These are phyloP conservation scores for Sitophilus oryzae DNA, from an alignment of 1,140 invertebrate genomes.

Conservation along the genomic window DNA sequence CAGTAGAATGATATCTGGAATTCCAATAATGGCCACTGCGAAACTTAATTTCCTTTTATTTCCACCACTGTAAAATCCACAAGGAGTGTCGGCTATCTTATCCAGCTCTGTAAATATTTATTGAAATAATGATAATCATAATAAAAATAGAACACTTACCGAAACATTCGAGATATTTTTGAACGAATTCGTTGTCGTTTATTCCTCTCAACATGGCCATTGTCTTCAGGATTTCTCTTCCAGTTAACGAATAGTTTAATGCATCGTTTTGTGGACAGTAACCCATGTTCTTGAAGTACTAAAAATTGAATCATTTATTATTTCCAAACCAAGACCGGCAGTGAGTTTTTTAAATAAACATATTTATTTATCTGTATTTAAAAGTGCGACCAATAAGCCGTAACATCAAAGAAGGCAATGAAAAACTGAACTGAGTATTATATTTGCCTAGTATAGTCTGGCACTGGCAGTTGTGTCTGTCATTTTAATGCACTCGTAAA, in stretches of 20 bases:
- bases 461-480: too few relatives aligned
- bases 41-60: constrained; percentile 80
- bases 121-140: background rate
- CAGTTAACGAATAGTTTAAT: constrained; percentile 61
- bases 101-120: constrained; percentile 29
- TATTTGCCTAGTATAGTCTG: too few relatives aligned
- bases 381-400: too few relatives aligned
- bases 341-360: too few relatives aligned
- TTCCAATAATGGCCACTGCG: constrained; percentile 71
- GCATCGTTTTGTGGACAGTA: constrained; percentile 71
- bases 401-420: too few relatives aligned
- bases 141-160: constrained; percentile 42
- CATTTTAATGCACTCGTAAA: too few relatives aligned
- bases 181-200: constrained; percentile 43
- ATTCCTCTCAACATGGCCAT: constrained; percentile 63
- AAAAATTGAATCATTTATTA: too few relatives aligned
- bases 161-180: constrained; percentile 51
- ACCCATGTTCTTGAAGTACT: constrained; percentile 54
- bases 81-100: constrained; percentile 46
- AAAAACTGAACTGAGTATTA: too few relatives aligned
- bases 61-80: constrained; percentile 63
- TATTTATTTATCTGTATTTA: too few relatives aligned
- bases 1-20: constrained; percentile 67
- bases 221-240: constrained; percentile 60
- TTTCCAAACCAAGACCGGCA: too few relatives aligned